A percentile compares a stretch with the other conserved stretches of the same genome.
These are phyloP conservation scores for Coreoperca whiteheadi DNA, from an alignment of 2,113 vertebrate genomes.

Conservation along the genomic window DNA sequence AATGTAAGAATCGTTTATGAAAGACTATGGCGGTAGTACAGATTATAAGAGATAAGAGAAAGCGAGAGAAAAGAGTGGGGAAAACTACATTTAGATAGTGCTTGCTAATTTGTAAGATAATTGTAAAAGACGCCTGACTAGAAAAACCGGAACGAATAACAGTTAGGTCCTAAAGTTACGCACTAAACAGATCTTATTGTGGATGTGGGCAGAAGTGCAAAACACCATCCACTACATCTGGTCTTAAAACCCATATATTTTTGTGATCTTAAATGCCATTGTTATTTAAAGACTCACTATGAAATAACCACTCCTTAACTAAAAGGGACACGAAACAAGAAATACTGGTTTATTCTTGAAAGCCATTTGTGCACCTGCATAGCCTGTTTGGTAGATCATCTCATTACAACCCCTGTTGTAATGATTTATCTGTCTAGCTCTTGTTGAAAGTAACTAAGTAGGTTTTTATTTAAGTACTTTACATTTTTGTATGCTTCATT, in stretches of 20 bases:
- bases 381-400: no score
- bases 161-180: no score
- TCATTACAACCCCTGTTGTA: no score
- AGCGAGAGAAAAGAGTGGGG: not conserved
- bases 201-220: no score
- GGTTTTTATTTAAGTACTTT: not conserved
- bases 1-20: not conserved
- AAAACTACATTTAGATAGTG: not conserved
- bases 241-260: no score
- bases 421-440: not conserved
- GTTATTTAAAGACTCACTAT: no score
- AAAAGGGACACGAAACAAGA: no score
- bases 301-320: no score
- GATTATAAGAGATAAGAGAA: not conserved
- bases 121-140: not conserved
- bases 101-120: not conserved
- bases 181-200: not conserved
- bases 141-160: not conserved
- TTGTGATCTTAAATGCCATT: no score
- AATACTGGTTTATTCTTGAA: no score
- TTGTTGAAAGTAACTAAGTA: not conserved
- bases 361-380: no score
- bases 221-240: no score
- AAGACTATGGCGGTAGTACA: not conserved
- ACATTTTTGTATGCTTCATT: not conserved